A percentile compares a stretch with the other conserved stretches of the same genome.
These are phyloP conservation scores for Siniperca undulata DNA, from an alignment of 2,797 vertebrate genomes.

Conservation along the genomic window DNA sequence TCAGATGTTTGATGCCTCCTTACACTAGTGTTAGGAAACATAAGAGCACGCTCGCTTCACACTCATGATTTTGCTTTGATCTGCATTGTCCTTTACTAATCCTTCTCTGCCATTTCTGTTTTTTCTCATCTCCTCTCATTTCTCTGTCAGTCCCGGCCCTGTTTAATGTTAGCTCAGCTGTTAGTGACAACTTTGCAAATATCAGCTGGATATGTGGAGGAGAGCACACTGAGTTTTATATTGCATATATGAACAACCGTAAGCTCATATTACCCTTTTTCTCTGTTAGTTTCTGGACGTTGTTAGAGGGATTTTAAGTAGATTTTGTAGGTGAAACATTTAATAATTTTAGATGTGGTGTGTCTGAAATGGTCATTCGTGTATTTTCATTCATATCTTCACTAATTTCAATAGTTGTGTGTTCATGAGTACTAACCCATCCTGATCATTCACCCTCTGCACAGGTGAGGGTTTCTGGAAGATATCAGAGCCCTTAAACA, in stretches of 20 bases:
- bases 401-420: constrained; percentile 6
- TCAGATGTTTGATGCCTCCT: constrained; percentile 53
- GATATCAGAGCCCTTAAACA: constrained; percentile 88
- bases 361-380: neutral
- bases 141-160: constrained; percentile 65
- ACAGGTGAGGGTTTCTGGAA: constrained; percentile 90
- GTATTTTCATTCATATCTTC: constrained; percentile 23
- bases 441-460: constrained; percentile 65
- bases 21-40: constrained; percentile 36
- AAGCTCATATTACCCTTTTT: constrained; percentile 60
- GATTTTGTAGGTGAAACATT: neutral
- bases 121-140: constrained; percentile 36
- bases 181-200: constrained; percentile 83
- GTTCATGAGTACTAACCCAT: constrained; percentile 53
- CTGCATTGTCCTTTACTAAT: constrained; percentile 72
- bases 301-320: constrained; percentile 15
- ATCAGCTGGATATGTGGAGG: constrained; percentile 82
- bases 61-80: constrained; percentile 28
- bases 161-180: constrained; percentile 80
- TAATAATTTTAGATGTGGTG: constrained; percentile 4
- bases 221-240: constrained; percentile 75
- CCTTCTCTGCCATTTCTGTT: constrained; percentile 48
- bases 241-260: constrained; percentile 82
- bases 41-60: constrained; percentile 7
- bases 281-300: constrained; percentile 15